These are phyloP conservation scores for Tromatobia lineatoria DNA, from an alignment of 2,888 invertebrate genomes.

Conservation along the genomic window DNA sequence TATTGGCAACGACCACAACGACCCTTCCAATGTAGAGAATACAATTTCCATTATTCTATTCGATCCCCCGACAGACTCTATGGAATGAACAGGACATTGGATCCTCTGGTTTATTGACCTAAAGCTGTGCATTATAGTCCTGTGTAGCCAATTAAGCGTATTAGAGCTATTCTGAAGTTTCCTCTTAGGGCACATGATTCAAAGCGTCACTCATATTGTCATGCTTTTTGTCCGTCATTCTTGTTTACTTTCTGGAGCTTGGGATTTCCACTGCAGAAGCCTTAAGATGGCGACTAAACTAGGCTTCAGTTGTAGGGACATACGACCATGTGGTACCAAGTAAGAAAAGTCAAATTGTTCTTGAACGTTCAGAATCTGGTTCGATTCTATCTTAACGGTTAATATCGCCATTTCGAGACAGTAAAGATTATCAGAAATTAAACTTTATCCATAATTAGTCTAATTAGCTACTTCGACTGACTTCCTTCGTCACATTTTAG, in stretches of 20 bases:
- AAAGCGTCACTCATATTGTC: not conserved
- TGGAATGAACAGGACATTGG: not conserved
- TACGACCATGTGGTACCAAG: conserved; percentile 3
- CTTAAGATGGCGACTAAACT: conserved; percentile 33
- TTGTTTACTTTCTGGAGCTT: conserved; percentile 32
- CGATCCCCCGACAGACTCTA: not conserved
- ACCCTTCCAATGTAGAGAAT: not conserved
- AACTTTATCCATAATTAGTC: not conserved
- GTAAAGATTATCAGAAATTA: not conserved
- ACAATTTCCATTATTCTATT: conserved; percentile 1
- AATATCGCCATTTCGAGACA: not conserved
- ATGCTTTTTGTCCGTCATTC: not conserved
- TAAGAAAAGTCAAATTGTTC: too few relatives aligned
- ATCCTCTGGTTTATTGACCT: not conserved
- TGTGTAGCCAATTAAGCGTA: not conserved
- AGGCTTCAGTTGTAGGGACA: not conserved
- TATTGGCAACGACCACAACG: not conserved
- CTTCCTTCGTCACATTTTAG: not conserved
- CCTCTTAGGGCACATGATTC: not conserved
- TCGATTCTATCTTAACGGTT: not conserved
- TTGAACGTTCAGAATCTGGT: too few relatives aligned
- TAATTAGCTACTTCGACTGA: not conserved
- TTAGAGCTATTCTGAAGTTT: conserved; percentile 10
- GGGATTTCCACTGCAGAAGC: not conserved
- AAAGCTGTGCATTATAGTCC: not conserved